Evolutionary conservation across 2,888 invertebrate genomes (phyloP).

Genomic region (Rhabditophanes sp.): DNA sequence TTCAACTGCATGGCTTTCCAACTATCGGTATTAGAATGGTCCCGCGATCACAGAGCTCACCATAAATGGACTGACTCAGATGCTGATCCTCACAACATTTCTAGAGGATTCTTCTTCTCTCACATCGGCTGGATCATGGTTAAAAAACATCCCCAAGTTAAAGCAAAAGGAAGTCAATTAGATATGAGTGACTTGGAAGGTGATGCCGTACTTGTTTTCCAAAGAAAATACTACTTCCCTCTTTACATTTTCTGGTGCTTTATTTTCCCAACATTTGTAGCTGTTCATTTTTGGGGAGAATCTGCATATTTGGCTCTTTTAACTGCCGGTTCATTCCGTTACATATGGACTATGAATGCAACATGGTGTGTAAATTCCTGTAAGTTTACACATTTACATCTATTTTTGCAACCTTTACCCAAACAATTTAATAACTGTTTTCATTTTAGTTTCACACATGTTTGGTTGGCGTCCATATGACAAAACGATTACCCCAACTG

Average conservation of each 20-base stretch:
- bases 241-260: conserved; percentile 66
- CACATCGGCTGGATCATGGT: conserved; percentile 80
- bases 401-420: no score
- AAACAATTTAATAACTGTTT: no score
- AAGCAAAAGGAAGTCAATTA: conserved; percentile 55
- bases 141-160: conserved; percentile 71
- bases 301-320: conserved; percentile 62
- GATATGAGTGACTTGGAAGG: conserved; percentile 64
- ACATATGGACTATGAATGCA: conserved; percentile 68
- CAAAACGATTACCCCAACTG: conserved; percentile 48
- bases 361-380: conserved; percentile 91
- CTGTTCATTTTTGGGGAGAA: conserved; percentile 71
- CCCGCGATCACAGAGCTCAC: conserved; percentile 64
- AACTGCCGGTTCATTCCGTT: conserved; percentile 63
- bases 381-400: no score
- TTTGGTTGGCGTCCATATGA: conserved; percentile 85
- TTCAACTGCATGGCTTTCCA: conserved; percentile 72
- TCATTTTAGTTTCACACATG: no score
- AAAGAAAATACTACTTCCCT: conserved; percentile 61
- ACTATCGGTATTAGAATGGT: conserved; percentile 75
- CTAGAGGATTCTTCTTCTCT: conserved; percentile 80
- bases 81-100: conserved; percentile 81
- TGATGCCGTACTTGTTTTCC: conserved; percentile 65
- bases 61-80: conserved; percentile 84
- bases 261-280: conserved; percentile 62